phyloP scores from a whole-genome alignment of 2,797 vertebrate genomes.

The Sciurus vulgaris region DNA sequence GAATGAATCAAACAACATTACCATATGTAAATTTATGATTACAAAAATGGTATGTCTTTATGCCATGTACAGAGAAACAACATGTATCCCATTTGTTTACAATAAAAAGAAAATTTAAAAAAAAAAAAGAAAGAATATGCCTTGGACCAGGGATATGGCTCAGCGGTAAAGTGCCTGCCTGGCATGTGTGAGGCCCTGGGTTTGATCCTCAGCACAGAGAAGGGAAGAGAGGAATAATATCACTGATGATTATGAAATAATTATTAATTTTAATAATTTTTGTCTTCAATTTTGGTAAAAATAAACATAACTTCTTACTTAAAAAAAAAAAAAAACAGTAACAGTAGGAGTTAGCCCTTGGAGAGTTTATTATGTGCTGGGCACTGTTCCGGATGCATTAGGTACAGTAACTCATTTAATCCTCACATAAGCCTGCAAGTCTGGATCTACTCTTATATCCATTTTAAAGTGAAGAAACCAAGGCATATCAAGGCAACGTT shows the following conservation, averaged over 20 bases:
- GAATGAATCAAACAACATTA: too few species aligned
- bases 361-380: not conserved
- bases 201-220: too few species aligned
- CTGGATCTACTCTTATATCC: not conserved
- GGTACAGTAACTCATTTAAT: not conserved
- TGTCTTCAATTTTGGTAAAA: constrained; percentile 25
- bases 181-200: too few species aligned
- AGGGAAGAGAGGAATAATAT: not conserved
- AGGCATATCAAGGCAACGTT: not conserved
- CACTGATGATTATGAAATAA: not conserved
- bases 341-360: too few species aligned
- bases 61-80: too few species aligned
- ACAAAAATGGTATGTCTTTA: too few species aligned
- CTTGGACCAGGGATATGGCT: not conserved
- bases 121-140: not conserved
- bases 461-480: not conserved
- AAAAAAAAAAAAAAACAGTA: not conserved
- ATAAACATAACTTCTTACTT: not conserved
- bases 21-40: too few species aligned
- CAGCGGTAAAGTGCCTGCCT: too few species aligned
- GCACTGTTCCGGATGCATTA: not conserved
- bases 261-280: not conserved
- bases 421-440: too few species aligned
- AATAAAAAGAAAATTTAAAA: too few species aligned
- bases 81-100: too few species aligned